phyloP scores from a whole-genome alignment of 2,797 vertebrate species.

The Mus minutoides region DNA sequence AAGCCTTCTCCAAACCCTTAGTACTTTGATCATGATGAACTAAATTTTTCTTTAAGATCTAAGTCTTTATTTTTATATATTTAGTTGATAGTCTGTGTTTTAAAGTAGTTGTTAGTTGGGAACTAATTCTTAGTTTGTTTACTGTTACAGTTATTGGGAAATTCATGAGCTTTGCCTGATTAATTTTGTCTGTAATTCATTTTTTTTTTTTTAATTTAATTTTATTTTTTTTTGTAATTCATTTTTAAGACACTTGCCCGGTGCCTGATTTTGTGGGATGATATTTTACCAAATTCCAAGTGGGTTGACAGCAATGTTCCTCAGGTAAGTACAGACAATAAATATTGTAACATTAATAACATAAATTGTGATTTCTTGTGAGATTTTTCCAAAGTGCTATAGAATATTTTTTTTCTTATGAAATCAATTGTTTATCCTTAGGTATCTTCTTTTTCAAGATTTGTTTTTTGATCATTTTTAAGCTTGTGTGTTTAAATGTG shows the following conservation, averaged over 20 bases:
- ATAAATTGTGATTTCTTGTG: conserved; percentile 41
- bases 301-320: conserved; percentile 99
- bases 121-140: conserved; percentile 52
- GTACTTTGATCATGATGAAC: background rate
- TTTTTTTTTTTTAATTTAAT: background rate
- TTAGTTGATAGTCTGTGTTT: conserved; percentile 33
- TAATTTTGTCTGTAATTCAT: conserved; percentile 23
- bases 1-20: background rate
- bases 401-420: conserved; percentile 30
- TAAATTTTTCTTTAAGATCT: conserved; percentile 28
- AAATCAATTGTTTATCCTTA: conserved; percentile 35
- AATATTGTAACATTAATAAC: background rate
- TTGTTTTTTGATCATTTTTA: background rate
- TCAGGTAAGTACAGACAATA: conserved; percentile 88
- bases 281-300: conserved; percentile 95
- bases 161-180: conserved; percentile 38
- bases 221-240: conserved; percentile 21
- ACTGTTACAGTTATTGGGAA: conserved; percentile 7
- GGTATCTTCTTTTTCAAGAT: background rate
- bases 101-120: conserved; percentile 31
- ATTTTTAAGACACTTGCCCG: conserved; percentile 94
- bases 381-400: conserved; percentile 43
- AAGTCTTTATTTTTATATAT: conserved; percentile 62
- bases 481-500: too few species aligned
- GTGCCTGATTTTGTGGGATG: conserved; percentile 99